Percentiles rank a stretch among this genome's conserved stretches.
Evolutionary conservation across 2,797 vertebrate genomes (phyloP).

Genomic region (Danio jaintianensis): DNA sequence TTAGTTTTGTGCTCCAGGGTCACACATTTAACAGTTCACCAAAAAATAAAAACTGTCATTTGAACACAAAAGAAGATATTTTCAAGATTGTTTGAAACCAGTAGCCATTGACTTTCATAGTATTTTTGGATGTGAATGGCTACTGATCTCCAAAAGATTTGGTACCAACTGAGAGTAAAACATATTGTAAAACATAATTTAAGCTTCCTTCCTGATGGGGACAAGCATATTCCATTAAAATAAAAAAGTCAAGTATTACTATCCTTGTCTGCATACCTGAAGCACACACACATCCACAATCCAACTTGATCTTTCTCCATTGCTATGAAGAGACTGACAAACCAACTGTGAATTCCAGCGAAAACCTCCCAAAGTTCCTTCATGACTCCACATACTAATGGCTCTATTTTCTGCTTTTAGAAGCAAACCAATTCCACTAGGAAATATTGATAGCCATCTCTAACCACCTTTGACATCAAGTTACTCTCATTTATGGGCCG

Average conservation of each 20-base stretch:
- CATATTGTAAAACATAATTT: too few relatives aligned
- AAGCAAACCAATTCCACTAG: slow-evolving; percentile 38
- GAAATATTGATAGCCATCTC: slow-evolving; percentile 48
- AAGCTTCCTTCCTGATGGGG: background rate
- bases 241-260: too few relatives aligned
- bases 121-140: too few relatives aligned
- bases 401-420: slow-evolving; percentile 44
- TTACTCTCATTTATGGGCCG: background rate
- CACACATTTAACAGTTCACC: too few relatives aligned
- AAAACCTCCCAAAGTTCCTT: background rate
- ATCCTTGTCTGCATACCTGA: too few relatives aligned
- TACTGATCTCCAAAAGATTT: too few relatives aligned
- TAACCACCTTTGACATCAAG: slow-evolving; percentile 41
- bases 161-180: too few relatives aligned
- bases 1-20: too few relatives aligned
- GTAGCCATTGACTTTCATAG: too few relatives aligned
- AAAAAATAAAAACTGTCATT: background rate
- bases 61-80: background rate
- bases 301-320: slow-evolving; percentile 30
- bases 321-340: background rate
- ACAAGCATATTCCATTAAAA: background rate
- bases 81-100: too few relatives aligned
- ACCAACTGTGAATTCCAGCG: background rate
- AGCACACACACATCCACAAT: slow-evolving; percentile 46
- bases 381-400: slow-evolving; percentile 64